phyloP scores from a whole-genome alignment of 53 echinoderm and acorn worm species.

The Glandiceps talaboti region DNA sequence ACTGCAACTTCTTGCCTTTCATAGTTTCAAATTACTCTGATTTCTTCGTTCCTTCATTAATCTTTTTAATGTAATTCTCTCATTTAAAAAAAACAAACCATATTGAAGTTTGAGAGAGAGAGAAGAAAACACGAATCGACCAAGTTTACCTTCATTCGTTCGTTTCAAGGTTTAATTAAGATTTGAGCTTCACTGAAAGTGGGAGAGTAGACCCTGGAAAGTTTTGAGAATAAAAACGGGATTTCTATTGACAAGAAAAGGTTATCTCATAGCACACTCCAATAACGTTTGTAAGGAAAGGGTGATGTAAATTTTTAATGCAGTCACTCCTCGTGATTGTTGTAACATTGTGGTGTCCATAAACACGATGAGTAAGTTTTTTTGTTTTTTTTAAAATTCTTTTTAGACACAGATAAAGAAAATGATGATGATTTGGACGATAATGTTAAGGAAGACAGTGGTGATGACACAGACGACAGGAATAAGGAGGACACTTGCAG shows the following conservation, averaged over 20 bases:
- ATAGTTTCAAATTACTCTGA: too few species aligned
- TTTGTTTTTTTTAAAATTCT: not conserved
- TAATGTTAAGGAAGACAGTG: slow-evolving; percentile 3
- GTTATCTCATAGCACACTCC: not conserved
- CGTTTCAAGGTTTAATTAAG: too few species aligned
- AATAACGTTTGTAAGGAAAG: not conserved
- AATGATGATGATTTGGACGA: slow-evolving; percentile 7
- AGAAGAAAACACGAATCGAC: too few species aligned
- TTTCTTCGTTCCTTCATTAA: too few species aligned
- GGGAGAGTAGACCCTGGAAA: too few species aligned
- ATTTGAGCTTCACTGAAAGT: too few species aligned
- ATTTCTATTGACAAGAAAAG: not conserved
- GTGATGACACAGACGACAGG: not conserved
- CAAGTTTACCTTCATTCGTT: too few species aligned
- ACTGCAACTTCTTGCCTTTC: too few species aligned
- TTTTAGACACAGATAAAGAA: slow-evolving; percentile 7
- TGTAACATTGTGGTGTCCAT: not conserved
- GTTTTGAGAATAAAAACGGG: not conserved
- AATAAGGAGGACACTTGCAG: not conserved
- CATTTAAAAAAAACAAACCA: too few species aligned
- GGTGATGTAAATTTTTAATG: not conserved
- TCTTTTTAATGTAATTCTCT: too few species aligned
- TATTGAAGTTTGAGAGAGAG: too few species aligned
- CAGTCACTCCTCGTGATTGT: not conserved
- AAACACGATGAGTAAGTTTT: too few species aligned